A percentile compares a stretch with the other conserved stretches of the same genome.
These are phyloP conservation scores for Cardiocondyla obscurior DNA, from an alignment of 1,140 invertebrate genomes.

Conservation along the genomic window DNA sequence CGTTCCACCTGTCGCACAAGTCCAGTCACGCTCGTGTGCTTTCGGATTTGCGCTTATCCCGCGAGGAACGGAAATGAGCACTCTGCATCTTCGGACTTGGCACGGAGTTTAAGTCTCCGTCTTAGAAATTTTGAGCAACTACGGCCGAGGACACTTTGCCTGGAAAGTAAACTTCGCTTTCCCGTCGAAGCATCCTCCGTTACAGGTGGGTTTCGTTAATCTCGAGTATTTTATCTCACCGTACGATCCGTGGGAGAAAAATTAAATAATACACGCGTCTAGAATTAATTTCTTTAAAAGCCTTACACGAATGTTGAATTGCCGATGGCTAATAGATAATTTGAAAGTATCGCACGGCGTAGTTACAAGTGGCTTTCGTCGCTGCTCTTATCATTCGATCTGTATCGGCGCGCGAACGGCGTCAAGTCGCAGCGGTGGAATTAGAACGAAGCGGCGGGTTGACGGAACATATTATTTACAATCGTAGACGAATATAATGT, in stretches of 20 bases:
- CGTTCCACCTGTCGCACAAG: slow-evolving; percentile 22
- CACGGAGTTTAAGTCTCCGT: not conserved
- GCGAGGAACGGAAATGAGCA: slow-evolving; percentile 19
- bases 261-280: no score
- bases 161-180: not conserved
- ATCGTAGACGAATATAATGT: not conserved
- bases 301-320: not conserved
- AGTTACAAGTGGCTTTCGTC: not conserved
- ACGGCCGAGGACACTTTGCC: not conserved
- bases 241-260: no score
- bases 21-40: slow-evolving; percentile 35
- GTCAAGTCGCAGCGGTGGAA: not conserved
- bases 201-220: no score
- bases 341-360: not conserved
- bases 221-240: not conserved
- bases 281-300: not conserved
- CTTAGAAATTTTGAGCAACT: not conserved
- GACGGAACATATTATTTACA: not conserved
- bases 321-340: not conserved
- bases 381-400: not conserved
- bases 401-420: not conserved
- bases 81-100: not conserved
- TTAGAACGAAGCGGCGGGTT: no score
- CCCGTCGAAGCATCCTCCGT: not conserved
- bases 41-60: not conserved